Percentiles rank a stretch among this genome's conserved stretches.
Conservation (phyloP, 2,797 vertebrate genomes). For the Dicrostonyx torquatus region DNA sequence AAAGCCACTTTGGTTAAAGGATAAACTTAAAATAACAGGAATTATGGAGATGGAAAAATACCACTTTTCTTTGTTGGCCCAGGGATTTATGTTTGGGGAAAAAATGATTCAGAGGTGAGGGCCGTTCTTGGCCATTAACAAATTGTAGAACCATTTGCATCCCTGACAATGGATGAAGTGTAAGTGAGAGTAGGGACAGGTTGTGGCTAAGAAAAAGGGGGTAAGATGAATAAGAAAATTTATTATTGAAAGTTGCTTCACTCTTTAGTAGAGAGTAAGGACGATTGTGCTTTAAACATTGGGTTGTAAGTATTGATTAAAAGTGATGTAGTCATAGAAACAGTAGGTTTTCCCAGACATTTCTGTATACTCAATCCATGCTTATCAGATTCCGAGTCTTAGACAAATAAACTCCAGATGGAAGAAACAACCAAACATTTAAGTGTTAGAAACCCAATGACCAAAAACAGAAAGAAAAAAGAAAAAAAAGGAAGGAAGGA, state of each 20-base stretch:
- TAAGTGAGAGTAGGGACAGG: conserved; percentile 16
- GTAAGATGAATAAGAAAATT: neutral
- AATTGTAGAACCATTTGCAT: conserved; percentile 43
- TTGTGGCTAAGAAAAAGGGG: neutral
- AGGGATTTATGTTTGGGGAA: conserved; percentile 86
- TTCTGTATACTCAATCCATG: conserved; percentile 18
- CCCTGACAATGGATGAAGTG: conserved; percentile 57
- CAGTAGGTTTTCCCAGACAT: conserved; percentile 28
- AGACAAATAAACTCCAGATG: conserved; percentile 66
- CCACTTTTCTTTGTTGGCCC: conserved; percentile 84
- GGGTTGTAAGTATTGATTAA: conserved; percentile 28
- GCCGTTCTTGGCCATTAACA: conserved; percentile 77
- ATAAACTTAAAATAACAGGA: conserved; percentile 86
- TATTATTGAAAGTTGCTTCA: neutral
- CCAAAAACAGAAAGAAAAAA: neutral
- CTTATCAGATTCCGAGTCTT: conserved; percentile 54
- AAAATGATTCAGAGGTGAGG: conserved; percentile 85
- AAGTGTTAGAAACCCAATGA: conserved; percentile 24
- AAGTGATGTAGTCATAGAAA: conserved; percentile 39
- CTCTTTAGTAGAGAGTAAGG: conserved; percentile 4
- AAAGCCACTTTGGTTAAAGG: conserved; percentile 85
- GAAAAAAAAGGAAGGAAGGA: neutral
- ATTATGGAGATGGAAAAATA: conserved; percentile 85
- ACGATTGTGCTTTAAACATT: conserved; percentile 22
- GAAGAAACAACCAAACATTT: conserved; percentile 44